Evolutionary conservation across 2,113 vertebrate genomes (phyloP).

Genomic region (Glaucidium brasilianum): DNA sequence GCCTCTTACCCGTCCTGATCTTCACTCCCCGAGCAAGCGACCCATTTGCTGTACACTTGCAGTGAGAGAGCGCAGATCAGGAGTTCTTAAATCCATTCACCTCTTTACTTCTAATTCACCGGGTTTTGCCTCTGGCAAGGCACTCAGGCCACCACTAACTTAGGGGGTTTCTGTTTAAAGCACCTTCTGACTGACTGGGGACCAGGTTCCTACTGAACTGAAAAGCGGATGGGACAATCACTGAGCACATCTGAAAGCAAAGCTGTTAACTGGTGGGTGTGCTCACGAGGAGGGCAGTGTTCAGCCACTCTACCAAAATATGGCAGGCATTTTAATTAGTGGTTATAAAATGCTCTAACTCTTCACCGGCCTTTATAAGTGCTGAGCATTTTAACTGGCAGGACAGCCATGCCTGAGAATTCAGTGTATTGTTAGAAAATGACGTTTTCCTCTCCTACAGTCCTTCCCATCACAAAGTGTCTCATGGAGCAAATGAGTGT

Average conservation of each 20-base stretch:
- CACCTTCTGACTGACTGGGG: background rate
- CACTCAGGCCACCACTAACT: background rate
- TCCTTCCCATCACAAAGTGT: background rate
- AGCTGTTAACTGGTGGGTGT: background rate
- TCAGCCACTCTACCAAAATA: background rate
- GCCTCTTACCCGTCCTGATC: background rate
- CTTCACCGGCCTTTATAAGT: background rate
- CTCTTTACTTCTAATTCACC: background rate
- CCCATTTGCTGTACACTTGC: background rate
- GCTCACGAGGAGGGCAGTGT: background rate
- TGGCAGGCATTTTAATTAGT: background rate
- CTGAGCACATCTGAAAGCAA: background rate
- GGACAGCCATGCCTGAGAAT: constrained; percentile 29
- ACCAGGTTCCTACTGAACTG: background rate
- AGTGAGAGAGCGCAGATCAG: background rate
- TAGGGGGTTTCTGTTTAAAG: background rate
- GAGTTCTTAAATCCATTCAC: background rate
- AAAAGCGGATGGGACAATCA: background rate
- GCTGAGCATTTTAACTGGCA: constrained; percentile 5
- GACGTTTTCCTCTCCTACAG: background rate
- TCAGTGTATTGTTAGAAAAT: background rate
- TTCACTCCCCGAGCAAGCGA: background rate
- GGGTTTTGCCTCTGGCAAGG: background rate
- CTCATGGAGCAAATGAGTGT: background rate
- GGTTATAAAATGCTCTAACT: constrained; percentile 3